Conservation (phyloP, 1,140 invertebrate species). For the Metopolophium dirhodum region DNA sequence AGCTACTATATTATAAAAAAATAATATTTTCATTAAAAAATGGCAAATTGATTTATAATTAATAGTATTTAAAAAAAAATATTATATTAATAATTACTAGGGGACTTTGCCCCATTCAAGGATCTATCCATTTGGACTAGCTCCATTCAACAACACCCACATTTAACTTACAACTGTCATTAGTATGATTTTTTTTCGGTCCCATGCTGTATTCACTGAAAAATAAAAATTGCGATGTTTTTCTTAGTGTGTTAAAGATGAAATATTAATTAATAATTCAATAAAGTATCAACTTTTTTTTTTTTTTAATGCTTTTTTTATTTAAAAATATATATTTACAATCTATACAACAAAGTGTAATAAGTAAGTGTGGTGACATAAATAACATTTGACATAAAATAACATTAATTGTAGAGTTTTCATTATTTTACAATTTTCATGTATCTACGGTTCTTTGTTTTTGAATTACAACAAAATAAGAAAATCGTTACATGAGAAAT, state of each 20-base stretch:
- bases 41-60: background rate
- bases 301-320: too few relatives aligned
- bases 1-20: background rate
- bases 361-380: too few relatives aligned
- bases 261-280: background rate
- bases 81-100: background rate
- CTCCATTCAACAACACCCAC: background rate
- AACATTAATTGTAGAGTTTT: too few relatives aligned
- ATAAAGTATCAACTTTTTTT: background rate
- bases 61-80: background rate
- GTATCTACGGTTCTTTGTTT: too few relatives aligned
- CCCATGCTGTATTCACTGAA: background rate
- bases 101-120: background rate
- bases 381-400: too few relatives aligned
- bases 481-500: too few relatives aligned
- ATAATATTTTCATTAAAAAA: background rate
- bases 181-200: too few relatives aligned
- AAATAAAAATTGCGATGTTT: background rate
- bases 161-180: background rate
- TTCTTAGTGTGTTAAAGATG: background rate
- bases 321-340: too few relatives aligned
- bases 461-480: too few relatives aligned
- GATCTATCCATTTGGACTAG: background rate
- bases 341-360: too few relatives aligned
- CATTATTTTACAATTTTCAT: too few relatives aligned